phyloP scores from a whole-genome alignment of 1,140 invertebrate species.

The Calycopis cecrops region DNA sequence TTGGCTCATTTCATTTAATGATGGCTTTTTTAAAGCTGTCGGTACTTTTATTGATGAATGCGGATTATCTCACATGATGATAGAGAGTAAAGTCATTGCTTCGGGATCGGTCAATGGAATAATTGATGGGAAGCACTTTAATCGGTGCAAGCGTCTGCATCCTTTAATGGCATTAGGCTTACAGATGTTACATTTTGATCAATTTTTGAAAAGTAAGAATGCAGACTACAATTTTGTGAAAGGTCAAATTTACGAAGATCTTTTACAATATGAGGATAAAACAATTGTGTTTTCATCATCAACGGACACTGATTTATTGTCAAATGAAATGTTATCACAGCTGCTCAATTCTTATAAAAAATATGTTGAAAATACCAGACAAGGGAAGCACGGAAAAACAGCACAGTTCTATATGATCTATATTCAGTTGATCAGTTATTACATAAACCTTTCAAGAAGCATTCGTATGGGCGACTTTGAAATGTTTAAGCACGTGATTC shows the following conservation, averaged over 20 bases:
- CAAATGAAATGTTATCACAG: constrained; percentile 16
- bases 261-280: constrained; percentile 10
- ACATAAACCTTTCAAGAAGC: constrained; percentile 28
- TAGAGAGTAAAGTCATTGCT: constrained; percentile 54
- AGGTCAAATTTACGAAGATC: constrained; percentile 16
- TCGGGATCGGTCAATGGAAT: constrained; percentile 59
- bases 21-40: constrained; percentile 66
- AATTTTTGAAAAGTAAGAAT: constrained; percentile 13
- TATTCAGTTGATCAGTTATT: constrained; percentile 31
- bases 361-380: constrained; percentile 15
- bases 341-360: constrained; percentile 15
- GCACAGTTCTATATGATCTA: constrained; percentile 29
- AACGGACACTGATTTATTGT: constrained; percentile 11
- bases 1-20: constrained; percentile 65
- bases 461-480: constrained; percentile 35
- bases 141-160: constrained; percentile 21
- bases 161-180: constrained; percentile 11
- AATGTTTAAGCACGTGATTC: constrained; percentile 28
- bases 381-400: constrained; percentile 26
- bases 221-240: constrained; percentile 13
- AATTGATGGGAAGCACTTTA: constrained; percentile 61
- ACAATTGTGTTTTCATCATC: constrained; percentile 7
- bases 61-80: constrained; percentile 52
- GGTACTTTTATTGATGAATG: constrained; percentile 60
- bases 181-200: constrained; percentile 9